A percentile compares a stretch with the other conserved stretches of the same genome.
These are phyloP conservation scores for Scortum barcoo DNA, from an alignment of 2,113 vertebrate species.

Conservation along the genomic window DNA sequence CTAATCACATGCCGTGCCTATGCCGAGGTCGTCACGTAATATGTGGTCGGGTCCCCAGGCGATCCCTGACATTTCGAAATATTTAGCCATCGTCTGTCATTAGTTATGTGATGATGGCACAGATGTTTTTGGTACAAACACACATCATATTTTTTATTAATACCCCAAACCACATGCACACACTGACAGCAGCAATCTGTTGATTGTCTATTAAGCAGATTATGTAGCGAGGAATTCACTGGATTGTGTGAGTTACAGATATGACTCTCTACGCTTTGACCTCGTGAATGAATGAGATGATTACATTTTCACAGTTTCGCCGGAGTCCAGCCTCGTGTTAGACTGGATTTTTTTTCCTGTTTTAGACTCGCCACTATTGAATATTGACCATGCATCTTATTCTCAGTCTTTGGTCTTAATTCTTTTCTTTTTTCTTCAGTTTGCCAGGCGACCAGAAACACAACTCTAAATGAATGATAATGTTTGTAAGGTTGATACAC, in stretches of 20 bases:
- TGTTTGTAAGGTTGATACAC: no score
- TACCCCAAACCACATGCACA: constrained; percentile 18
- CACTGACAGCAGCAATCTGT: constrained; percentile 59
- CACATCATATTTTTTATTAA: constrained; percentile 46
- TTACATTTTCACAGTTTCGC: background rate
- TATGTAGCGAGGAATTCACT: constrained; percentile 30
- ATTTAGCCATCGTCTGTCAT: constrained; percentile 21
- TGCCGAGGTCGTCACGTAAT: background rate
- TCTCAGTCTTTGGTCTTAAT: background rate
- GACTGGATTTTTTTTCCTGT: background rate
- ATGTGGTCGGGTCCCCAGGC: constrained; percentile 5
- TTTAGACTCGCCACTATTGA: background rate
- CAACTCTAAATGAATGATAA: no score
- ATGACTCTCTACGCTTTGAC: background rate
- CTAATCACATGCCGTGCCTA: background rate
- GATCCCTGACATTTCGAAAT: constrained; percentile 25
- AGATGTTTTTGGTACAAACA: constrained; percentile 55
- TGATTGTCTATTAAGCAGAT: constrained; percentile 53
- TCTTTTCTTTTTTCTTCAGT: background rate
- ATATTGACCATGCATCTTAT: background rate
- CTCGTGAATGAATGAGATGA: background rate
- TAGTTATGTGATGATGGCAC: constrained; percentile 46
- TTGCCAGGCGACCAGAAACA: no score
- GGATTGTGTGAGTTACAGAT: constrained; percentile 40
- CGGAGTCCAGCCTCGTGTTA: no score